A percentile compares a stretch with the other conserved stretches of the same genome.
Evolutionary conservation across 2,888 invertebrate species (phyloP).

Genomic region (Andrena trimmerana): DNA sequence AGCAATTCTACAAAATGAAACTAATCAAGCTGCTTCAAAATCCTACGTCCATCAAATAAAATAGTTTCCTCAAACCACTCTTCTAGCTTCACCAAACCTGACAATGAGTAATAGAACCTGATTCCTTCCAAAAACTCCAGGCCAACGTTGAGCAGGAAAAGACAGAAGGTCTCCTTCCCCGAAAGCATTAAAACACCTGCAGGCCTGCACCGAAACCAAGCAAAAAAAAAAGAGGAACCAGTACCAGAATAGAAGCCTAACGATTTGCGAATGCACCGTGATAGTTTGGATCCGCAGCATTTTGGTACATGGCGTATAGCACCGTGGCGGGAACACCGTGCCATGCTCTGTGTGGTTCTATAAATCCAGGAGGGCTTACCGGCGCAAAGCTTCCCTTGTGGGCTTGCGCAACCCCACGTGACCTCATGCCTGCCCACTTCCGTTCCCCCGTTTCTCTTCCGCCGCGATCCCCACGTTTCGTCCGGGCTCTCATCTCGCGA

Average conservation of each 20-base stretch:
- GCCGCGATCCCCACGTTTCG: slow-evolving; percentile 30
- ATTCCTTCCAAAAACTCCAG: no score
- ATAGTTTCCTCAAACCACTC: no score
- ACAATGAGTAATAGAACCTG: no score
- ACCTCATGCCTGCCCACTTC: slow-evolving; percentile 63
- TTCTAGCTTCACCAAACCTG: no score
- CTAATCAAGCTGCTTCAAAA: no score
- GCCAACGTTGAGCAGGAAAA: no score
- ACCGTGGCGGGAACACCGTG: slow-evolving; percentile 76
- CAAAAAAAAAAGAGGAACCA: slow-evolving; percentile 39
- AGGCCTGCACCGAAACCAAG: not conserved
- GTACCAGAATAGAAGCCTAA: slow-evolving; percentile 49
- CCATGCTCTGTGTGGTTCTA: slow-evolving; percentile 84
- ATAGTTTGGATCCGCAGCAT: slow-evolving; percentile 75
- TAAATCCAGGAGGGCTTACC: slow-evolving; percentile 84
- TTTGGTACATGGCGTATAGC: slow-evolving; percentile 82
- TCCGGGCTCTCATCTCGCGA: slow-evolving; percentile 50
- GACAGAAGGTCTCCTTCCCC: no score
- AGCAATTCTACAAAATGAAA: no score
- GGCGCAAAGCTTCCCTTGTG: slow-evolving; percentile 85
- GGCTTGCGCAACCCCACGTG: slow-evolving; percentile 75
- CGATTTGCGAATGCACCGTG: slow-evolving; percentile 54
- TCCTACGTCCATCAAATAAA: no score
- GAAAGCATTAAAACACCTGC: not conserved
- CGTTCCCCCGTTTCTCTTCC: slow-evolving; percentile 42